Evolutionary conservation across 2,113 vertebrate species (phyloP).

Genomic region (Cryptotis parvus): DNA sequence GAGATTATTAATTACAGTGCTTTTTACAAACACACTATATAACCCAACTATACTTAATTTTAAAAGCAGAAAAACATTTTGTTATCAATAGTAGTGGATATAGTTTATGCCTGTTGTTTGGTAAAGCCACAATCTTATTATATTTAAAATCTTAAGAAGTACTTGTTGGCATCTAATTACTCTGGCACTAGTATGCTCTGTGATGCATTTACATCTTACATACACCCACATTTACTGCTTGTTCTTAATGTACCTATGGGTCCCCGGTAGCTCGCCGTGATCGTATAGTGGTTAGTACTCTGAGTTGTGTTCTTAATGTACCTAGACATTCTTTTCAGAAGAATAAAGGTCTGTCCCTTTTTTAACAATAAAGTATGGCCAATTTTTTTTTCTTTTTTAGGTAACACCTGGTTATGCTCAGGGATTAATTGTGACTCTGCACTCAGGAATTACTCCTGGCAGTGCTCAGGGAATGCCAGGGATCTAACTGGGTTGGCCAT

Average conservation of each 20-base stretch:
- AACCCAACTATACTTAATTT: not conserved
- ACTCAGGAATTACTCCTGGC: too few relatives aligned
- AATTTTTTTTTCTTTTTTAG: constrained; percentile 6
- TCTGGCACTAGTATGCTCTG: not conserved
- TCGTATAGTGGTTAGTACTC: too few relatives aligned
- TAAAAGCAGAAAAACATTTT: not conserved
- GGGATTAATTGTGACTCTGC: too few relatives aligned
- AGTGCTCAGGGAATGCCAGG: too few relatives aligned
- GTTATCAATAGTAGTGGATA: not conserved
- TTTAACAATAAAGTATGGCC: constrained; percentile 50
- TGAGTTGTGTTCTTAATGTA: constrained; percentile 33
- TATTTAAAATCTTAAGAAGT: constrained; percentile 45
- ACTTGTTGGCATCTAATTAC: not conserved
- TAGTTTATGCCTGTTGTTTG: not conserved
- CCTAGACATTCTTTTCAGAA: constrained; percentile 5
- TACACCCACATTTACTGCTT: not conserved
- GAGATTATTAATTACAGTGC: not conserved
- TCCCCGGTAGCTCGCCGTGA: too few relatives aligned
- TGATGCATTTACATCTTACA: not conserved
- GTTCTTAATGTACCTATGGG: not conserved
- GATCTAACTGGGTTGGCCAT: too few relatives aligned
- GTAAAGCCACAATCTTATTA: not conserved
- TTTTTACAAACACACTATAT: not conserved
- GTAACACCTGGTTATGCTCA: too few relatives aligned
- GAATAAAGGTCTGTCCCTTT: constrained; percentile 38